Conservation (phyloP, 1,140 invertebrate species). For the Archegozetes longisetosus region DNA sequence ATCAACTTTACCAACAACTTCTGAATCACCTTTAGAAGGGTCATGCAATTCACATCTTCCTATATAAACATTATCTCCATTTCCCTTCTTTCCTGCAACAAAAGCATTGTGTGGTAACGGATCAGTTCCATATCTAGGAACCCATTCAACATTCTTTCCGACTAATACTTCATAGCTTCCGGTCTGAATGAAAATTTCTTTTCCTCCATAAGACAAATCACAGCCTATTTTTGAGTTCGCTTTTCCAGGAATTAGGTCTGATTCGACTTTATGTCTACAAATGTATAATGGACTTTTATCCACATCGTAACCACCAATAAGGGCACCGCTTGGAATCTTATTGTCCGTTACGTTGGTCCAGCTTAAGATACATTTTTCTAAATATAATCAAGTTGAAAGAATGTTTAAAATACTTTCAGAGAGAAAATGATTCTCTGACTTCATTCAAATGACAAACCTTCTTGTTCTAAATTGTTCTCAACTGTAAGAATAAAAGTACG, state of each 20-base stretch:
- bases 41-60: neutral
- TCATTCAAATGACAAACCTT: neutral
- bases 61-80: neutral
- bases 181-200: neutral
- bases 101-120: neutral
- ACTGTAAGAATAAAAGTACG: slow-evolving; percentile 35
- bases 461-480: neutral
- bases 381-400: neutral
- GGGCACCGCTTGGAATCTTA: neutral
- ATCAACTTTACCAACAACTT: slow-evolving; percentile 6
- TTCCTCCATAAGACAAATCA: slow-evolving; percentile 4
- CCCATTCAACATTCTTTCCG: neutral
- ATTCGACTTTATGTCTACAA: neutral
- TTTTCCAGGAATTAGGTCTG: neutral
- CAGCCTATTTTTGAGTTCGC: neutral
- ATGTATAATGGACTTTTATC: neutral
- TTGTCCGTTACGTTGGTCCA: neutral
- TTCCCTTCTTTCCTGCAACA: neutral
- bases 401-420: neutral
- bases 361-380: neutral
- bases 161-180: neutral
- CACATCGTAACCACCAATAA: neutral
- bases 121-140: slow-evolving; percentile 3
- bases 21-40: neutral
- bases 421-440: neutral